phyloP scores from a whole-genome alignment of 1,140 invertebrate genomes.

The Neoseiulus cucumeris region DNA sequence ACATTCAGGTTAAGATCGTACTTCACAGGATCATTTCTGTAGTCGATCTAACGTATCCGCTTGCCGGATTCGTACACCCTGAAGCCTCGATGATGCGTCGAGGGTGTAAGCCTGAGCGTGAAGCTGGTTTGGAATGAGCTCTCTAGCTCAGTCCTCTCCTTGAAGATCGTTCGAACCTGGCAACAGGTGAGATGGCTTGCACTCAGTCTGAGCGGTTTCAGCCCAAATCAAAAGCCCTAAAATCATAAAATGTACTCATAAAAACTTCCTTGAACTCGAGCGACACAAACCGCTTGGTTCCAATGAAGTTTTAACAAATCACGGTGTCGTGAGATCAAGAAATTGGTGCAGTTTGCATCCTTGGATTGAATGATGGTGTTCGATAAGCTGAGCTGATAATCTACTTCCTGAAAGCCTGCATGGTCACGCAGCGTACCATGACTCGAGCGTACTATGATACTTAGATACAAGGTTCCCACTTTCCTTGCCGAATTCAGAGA shows the following conservation, averaged over 20 bases:
- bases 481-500: too few relatives aligned
- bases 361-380: too few relatives aligned
- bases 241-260: neutral
- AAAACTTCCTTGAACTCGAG: neutral
- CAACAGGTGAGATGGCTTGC: neutral
- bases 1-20: neutral
- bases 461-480: too few relatives aligned
- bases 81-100: conserved; percentile 10
- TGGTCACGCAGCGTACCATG: too few relatives aligned
- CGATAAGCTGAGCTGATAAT: too few relatives aligned
- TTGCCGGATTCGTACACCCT: conserved; percentile 11
- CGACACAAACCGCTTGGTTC: too few relatives aligned
- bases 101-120: conserved; percentile 10
- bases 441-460: too few relatives aligned
- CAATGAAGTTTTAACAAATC: too few relatives aligned
- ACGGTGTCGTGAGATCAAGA: too few relatives aligned
- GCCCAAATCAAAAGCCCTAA: too few relatives aligned
- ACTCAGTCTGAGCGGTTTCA: conserved; percentile 11
- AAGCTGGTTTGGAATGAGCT: neutral
- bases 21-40: conserved; percentile 12
- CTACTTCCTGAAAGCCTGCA: too few relatives aligned
- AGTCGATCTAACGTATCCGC: conserved; percentile 10
- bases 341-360: too few relatives aligned
- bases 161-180: conserved; percentile 6
- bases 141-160: neutral